Evolutionary conservation across 2,797 vertebrate genomes (phyloP).

Genomic region (Artibeus jamaicensis): DNA sequence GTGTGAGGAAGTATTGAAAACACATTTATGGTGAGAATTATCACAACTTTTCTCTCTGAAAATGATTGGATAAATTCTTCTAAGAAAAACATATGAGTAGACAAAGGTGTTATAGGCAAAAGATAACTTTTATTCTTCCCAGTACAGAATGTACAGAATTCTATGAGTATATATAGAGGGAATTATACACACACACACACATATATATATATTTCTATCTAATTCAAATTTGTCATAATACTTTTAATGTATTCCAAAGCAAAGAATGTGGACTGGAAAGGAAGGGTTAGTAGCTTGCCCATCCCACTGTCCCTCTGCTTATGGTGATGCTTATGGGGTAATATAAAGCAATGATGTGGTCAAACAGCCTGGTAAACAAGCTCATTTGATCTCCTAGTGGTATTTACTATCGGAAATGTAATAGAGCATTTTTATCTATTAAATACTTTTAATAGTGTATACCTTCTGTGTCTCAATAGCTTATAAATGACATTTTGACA

Average conservation of each 20-base stretch:
- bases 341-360: background rate
- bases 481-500: background rate
- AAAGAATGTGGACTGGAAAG: background rate
- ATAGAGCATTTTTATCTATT: background rate
- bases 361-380: background rate
- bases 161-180: background rate
- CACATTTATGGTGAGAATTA: background rate
- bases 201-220: background rate
- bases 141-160: background rate
- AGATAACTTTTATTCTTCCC: background rate
- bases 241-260: background rate
- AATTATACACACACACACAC: too few relatives aligned
- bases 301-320: background rate
- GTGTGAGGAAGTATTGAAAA: background rate
- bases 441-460: background rate
- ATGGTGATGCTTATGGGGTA: background rate
- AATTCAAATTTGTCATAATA: background rate
- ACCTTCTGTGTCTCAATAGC: background rate
- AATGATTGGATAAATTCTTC: background rate
- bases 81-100: background rate
- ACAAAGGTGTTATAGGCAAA: background rate
- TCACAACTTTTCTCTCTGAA: background rate
- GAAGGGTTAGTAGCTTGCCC: background rate
- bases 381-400: background rate
- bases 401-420: background rate